Evolutionary conservation across 1,140 invertebrate genomes (phyloP).

Genomic region (Mya arenaria): DNA sequence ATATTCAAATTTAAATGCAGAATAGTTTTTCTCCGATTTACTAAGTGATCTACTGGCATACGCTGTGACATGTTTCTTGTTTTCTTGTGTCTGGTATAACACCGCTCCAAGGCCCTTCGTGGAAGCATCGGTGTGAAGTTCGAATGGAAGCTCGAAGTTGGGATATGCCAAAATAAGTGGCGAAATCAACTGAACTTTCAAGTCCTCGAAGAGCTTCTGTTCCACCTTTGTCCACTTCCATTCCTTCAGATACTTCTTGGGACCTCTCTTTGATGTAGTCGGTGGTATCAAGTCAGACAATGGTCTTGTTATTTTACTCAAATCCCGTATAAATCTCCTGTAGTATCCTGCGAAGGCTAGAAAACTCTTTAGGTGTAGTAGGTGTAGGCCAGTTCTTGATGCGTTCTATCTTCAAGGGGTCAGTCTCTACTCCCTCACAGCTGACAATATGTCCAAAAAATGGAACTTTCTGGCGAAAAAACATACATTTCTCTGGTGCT

Average conservation of each 20-base stretch:
- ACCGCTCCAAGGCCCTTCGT: conserved; percentile 67
- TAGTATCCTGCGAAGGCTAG: conserved; percentile 76
- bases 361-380: conserved; percentile 69
- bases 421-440: conserved; percentile 67
- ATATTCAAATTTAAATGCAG: conserved; percentile 50
- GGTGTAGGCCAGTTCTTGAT: conserved; percentile 67
- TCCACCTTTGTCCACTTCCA: conserved; percentile 40
- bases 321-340: conserved; percentile 68
- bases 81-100: conserved; percentile 61
- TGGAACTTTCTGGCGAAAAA: conserved; percentile 67
- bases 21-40: conserved; percentile 53
- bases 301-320: conserved; percentile 62
- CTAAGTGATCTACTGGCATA: conserved; percentile 54
- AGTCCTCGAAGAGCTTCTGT: conserved; percentile 51
- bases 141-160: conserved; percentile 48
- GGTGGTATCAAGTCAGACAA: conserved; percentile 50
- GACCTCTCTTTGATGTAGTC: conserved; percentile 5
- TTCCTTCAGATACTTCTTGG: background rate
- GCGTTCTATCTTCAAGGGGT: conserved; percentile 77
- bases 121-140: conserved; percentile 60
- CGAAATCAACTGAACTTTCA: conserved; percentile 52
- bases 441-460: conserved; percentile 62
- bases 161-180: conserved; percentile 62
- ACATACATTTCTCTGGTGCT: conserved; percentile 76
- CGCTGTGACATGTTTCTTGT: conserved; percentile 57